phyloP scores from a whole-genome alignment of 2,113 vertebrate species.

The Lethenteron camtschaticum region DNA sequence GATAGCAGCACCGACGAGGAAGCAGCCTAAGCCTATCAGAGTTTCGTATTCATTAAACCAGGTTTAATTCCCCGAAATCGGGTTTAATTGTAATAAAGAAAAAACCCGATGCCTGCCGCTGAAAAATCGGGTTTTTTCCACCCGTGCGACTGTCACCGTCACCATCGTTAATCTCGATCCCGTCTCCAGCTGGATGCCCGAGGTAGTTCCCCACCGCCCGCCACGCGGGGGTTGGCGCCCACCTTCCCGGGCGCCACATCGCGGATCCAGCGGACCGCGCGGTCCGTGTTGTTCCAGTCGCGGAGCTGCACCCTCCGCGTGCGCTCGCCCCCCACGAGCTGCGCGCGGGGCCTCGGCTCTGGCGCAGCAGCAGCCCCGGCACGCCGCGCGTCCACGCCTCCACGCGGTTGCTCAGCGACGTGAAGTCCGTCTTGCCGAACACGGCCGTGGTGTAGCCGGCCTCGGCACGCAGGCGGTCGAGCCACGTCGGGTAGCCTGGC shows the following conservation, averaged over 20 bases:
- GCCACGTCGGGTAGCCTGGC: conserved; percentile 53
- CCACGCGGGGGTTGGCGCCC: too few relatives aligned
- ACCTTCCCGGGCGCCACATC: conserved; percentile 21
- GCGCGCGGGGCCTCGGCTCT: conserved; percentile 50
- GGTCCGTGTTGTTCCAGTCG: conserved; percentile 54
- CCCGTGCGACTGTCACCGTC: too few relatives aligned
- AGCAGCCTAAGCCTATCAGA: too few relatives aligned
- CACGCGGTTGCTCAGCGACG: conserved; percentile 71
- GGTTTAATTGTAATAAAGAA: too few relatives aligned
- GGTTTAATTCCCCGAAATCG: too few relatives aligned
- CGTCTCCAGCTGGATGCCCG: too few relatives aligned
- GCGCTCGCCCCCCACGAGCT: conserved; percentile 35
- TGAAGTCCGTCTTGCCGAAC: conserved; percentile 72
- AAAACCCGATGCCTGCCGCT: too few relatives aligned
- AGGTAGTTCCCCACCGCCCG: too few relatives aligned
- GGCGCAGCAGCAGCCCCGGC: conserved; percentile 41
- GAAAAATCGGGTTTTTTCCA: too few relatives aligned
- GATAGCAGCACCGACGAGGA: too few relatives aligned
- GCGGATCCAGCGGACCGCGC: conserved; percentile 42
- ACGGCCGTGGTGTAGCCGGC: conserved; percentile 46
- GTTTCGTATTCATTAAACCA: too few relatives aligned
- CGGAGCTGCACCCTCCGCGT: conserved; percentile 38
- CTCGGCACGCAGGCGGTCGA: conserved; percentile 41
- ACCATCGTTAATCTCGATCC: too few relatives aligned
- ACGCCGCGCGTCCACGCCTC: conserved; percentile 89